Conservation (phyloP, 2,888 invertebrate species). For the Carabus problematicus region DNA sequence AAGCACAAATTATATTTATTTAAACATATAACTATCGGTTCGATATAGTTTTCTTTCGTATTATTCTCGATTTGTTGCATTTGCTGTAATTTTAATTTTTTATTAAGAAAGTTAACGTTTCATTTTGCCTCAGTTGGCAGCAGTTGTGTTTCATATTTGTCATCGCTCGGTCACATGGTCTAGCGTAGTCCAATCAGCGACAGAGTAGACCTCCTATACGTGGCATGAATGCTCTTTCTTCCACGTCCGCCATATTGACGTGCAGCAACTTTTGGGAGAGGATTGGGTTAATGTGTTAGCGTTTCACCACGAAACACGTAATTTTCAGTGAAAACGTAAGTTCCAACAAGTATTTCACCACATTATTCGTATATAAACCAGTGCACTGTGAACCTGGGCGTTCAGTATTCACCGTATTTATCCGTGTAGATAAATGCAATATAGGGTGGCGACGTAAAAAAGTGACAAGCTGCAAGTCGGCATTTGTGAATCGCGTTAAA, state of each 20-base stretch:
- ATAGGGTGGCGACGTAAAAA: conserved; percentile 35
- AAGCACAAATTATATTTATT: no score
- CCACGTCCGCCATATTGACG: conserved; percentile 87
- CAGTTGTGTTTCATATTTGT: conserved; percentile 46
- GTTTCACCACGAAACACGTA: conserved; percentile 67
- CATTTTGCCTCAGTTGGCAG: conserved; percentile 14
- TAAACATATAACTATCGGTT: no score
- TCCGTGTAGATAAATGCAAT: conserved; percentile 31
- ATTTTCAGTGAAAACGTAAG: conserved; percentile 54
- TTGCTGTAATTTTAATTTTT: conserved; percentile 49
- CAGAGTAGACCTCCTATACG: conserved; percentile 68
- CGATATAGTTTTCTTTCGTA: no score
- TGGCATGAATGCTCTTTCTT: conserved; percentile 78
- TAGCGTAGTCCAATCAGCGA: conserved; percentile 49
- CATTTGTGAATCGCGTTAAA: conserved; percentile 36
- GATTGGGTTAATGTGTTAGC: conserved; percentile 74
- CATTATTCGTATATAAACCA: conserved; percentile 21
- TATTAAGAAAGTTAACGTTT: background rate
- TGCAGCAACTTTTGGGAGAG: conserved; percentile 72
- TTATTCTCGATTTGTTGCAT: no score
- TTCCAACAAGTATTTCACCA: conserved; percentile 29
- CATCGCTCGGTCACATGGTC: conserved; percentile 51
- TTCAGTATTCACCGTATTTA: conserved; percentile 33
- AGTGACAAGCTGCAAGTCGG: conserved; percentile 40
- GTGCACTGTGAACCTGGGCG: conserved; percentile 6